Conservation (phyloP, 2,888 invertebrate species). For the Galeopsomyia nigrocyanea region DNA sequence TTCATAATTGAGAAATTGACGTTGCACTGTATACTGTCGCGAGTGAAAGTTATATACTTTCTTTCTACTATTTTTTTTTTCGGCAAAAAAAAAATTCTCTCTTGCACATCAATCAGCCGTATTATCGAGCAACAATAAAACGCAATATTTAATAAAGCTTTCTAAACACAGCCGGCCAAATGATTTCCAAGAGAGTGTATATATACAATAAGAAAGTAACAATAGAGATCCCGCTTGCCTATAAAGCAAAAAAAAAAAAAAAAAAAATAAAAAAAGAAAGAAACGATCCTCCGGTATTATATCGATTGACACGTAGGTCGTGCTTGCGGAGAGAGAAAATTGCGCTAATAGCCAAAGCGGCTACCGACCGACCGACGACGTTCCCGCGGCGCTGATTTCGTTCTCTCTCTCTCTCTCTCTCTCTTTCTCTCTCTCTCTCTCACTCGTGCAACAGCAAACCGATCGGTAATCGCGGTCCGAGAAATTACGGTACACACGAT, state of each 20-base stretch:
- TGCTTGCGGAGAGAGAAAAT: constrained; percentile 5
- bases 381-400: background rate
- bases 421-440: no score
- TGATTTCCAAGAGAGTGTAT: no score
- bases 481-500: constrained; percentile 40
- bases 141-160: no score
- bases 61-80: background rate
- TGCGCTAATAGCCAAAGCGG: constrained; percentile 32
- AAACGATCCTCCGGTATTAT: constrained; percentile 11
- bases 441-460: constrained; percentile 12
- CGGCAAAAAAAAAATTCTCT: no score
- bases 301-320: constrained; percentile 22
- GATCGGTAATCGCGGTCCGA: constrained; percentile 36
- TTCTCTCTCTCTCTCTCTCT: no score
- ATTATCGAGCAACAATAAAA: no score
- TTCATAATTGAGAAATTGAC: constrained; percentile 34
- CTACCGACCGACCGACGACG: constrained; percentile 25
- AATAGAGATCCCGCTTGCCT: no score
- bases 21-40: no score
- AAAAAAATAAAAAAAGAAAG: constrained; percentile 6
- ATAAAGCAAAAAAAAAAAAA: constrained; percentile 5
- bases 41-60: background rate
- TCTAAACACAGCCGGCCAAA: no score
- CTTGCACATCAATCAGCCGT: no score
- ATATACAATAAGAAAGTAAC: no score